Conservation (phyloP, 2,113 vertebrate species). For the Tragelaphus imberbis region DNA sequence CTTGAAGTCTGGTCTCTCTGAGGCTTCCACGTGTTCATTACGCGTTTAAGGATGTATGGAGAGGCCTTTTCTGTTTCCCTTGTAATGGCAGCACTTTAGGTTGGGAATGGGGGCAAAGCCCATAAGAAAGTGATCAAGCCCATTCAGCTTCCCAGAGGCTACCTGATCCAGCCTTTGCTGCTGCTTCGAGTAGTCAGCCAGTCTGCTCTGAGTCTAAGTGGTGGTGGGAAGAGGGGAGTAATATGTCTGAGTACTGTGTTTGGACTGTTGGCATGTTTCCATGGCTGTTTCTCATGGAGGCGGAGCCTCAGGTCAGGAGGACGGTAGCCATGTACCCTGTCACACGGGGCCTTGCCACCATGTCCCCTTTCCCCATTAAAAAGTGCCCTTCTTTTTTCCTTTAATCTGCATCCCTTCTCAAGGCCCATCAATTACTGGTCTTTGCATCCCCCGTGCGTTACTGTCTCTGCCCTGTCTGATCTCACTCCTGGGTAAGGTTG, state of each 20-base stretch:
- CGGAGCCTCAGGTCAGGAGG: neutral
- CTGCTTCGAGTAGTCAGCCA: neutral
- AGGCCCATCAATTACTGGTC: neutral
- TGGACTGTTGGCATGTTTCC: neutral
- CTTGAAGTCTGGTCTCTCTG: neutral
- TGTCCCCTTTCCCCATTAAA: neutral
- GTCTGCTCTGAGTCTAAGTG: rapidly evolving
- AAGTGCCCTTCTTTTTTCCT: neutral
- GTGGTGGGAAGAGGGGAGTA: neutral
- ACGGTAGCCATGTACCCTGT: too few relatives aligned
- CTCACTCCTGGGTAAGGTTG: neutral
- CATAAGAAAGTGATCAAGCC: neutral
- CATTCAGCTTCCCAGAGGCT: neutral
- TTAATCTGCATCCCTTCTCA: neutral
- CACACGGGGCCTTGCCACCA: neutral
- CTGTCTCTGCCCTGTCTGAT: neutral
- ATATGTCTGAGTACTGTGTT: neutral
- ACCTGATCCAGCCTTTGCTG: neutral
- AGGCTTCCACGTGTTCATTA: neutral
- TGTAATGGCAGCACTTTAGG: neutral
- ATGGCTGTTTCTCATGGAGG: neutral
- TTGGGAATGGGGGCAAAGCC: neutral
- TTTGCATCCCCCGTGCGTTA: neutral
- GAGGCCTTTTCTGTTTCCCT: neutral
- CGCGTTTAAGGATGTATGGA: neutral